Conservation (phyloP, 2,888 invertebrate genomes). For the Enoplolaimus lenunculus region DNA sequence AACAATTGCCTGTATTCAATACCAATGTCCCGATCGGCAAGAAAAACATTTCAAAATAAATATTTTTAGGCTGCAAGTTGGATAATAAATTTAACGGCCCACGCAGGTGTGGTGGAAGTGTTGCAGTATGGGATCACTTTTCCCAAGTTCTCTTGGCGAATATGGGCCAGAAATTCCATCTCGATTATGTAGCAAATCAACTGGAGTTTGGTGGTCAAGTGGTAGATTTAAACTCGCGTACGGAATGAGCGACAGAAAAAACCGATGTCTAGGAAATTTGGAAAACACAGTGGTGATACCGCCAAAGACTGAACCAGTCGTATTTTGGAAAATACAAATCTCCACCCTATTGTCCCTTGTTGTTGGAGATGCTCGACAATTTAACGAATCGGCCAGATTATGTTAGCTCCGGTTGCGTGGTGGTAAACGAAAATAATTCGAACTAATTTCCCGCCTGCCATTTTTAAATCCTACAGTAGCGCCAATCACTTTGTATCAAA, state of each 20-base stretch:
- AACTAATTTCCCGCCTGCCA: not conserved
- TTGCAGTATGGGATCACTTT: not conserved
- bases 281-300: not conserved
- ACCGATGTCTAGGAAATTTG: not conserved
- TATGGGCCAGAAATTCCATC: not conserved
- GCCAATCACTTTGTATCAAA: not conserved
- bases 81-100: no score
- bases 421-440: not conserved
- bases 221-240: not conserved
- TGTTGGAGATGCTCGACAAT: no score
- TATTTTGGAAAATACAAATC: no score
- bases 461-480: not conserved
- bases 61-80: no score
- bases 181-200: not conserved
- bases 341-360: no score
- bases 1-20: not conserved
- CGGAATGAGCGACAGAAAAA: not conserved
- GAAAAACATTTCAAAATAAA: not conserved
- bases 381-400: no score
- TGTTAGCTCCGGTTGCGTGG: not conserved
- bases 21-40: not conserved
- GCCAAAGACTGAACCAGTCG: not conserved
- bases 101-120: no score
- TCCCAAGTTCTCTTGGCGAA: not conserved
- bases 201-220: not conserved